phyloP scores from a whole-genome alignment of 1,140 invertebrate genomes.

The Venturia canescens region DNA sequence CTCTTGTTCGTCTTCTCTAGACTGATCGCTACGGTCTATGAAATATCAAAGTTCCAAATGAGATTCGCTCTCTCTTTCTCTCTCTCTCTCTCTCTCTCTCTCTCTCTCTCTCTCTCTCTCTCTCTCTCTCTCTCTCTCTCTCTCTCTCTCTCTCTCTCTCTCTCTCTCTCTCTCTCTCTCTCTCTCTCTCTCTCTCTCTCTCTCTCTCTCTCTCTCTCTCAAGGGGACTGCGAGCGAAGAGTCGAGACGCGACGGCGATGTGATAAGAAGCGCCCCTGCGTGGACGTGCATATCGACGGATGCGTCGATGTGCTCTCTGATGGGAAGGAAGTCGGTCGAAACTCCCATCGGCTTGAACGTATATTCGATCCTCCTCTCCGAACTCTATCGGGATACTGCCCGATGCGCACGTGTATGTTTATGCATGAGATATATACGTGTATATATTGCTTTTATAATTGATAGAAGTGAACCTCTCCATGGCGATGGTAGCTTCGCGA shows the following conservation, averaged over 20 bases:
- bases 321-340: not conserved
- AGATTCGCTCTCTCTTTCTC: constrained; percentile 58
- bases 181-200: too few relatives aligned
- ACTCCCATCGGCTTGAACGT: not conserved
- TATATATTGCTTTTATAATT: constrained; percentile 27
- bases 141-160: too few relatives aligned
- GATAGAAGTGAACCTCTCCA: not conserved
- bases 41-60: constrained; percentile 70
- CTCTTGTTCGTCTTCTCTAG: constrained; percentile 7
- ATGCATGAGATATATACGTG: not conserved
- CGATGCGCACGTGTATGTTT: not conserved
- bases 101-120: too few relatives aligned
- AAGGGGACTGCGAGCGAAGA: constrained; percentile 40
- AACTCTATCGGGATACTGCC: not conserved
- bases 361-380: not conserved
- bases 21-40: constrained; percentile 61
- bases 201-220: too few relatives aligned
- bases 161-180: too few relatives aligned
- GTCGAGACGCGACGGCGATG: constrained; percentile 37
- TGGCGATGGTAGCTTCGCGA: constrained; percentile 1
- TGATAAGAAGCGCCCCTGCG: too few relatives aligned
- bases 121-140: too few relatives aligned
- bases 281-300: not conserved
- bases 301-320: not conserved
- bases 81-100: too few relatives aligned